Conservation (phyloP, 2,797 vertebrate genomes). For the Melanotaenia pygmaea region DNA sequence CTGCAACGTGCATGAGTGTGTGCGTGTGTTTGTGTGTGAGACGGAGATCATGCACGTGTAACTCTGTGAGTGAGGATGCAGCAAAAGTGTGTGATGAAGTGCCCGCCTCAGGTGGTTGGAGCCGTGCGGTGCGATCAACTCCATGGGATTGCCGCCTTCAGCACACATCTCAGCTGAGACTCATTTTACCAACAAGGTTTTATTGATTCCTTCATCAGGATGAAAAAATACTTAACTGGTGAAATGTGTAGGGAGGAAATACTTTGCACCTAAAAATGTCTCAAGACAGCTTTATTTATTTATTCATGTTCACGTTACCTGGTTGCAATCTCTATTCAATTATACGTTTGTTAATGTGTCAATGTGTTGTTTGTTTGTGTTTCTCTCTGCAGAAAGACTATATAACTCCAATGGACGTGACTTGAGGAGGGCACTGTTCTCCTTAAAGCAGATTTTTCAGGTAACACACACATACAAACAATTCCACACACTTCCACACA, state of each 20-base stretch:
- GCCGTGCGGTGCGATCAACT: conserved; percentile 27
- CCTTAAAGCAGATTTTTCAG: conserved; percentile 98
- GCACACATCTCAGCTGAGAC: conserved; percentile 41
- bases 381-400: conserved; percentile 87
- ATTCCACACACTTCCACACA: background rate
- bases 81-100: conserved; percentile 51
- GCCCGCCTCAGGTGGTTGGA: conserved; percentile 52
- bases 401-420: conserved; percentile 95
- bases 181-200: conserved; percentile 42
- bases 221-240: conserved; percentile 19
- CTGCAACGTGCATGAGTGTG: conserved; percentile 13
- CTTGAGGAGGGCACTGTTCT: conserved; percentile 94
- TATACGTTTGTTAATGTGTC: background rate
- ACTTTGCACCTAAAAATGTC: conserved; percentile 1
- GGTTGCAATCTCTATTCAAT: background rate
- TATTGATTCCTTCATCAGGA: conserved; percentile 45
- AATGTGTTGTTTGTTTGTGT: conserved; percentile 15
- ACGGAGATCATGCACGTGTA: conserved; percentile 50
- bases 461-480: conserved; percentile 71
- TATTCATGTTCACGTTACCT: background rate
- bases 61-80: conserved; percentile 16
- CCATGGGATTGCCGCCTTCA: background rate
- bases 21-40: conserved; percentile 6
- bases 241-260: conserved; percentile 15
- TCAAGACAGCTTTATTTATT: background rate